Evolutionary conservation across 2,797 vertebrate genomes (phyloP).

Genomic region (Numenius phaeopus): DNA sequence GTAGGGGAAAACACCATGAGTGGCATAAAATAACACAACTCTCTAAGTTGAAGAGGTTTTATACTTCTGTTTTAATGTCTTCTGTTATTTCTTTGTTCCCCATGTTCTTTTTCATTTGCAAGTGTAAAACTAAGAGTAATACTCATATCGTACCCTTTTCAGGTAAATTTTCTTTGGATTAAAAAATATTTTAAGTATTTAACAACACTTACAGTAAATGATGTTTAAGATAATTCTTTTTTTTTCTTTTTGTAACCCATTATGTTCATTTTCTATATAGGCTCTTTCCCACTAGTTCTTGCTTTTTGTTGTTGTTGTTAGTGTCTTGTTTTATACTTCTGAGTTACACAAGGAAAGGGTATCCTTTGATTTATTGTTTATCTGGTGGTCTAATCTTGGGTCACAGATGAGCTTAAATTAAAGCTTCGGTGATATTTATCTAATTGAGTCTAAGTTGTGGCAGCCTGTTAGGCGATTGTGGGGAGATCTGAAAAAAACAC

Average conservation of each 20-base stretch:
- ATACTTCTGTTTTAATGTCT: background rate
- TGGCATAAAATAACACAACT: background rate
- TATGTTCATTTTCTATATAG: background rate
- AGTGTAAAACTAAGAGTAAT: background rate
- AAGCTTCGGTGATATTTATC: constrained; percentile 10
- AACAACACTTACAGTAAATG: background rate
- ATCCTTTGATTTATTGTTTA: constrained; percentile 5
- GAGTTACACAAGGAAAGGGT: background rate
- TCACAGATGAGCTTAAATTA: constrained; percentile 51
- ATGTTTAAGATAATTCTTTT: background rate
- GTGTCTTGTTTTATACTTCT: background rate
- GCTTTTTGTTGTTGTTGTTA: background rate
- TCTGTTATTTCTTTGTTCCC: background rate
- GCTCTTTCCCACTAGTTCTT: background rate
- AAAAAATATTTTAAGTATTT: background rate
- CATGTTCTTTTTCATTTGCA: background rate
- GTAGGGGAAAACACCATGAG: background rate
- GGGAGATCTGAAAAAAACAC: background rate
- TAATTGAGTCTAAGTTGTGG: constrained; percentile 21
- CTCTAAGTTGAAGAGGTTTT: background rate
- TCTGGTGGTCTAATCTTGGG: constrained; percentile 25
- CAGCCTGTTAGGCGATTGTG: background rate
- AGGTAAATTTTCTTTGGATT: background rate
- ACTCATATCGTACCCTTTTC: background rate
- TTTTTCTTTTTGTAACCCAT: background rate